A percentile compares a stretch with the other conserved stretches of the same genome.
Conservation (phyloP, 2,113 vertebrate genomes). For the Verasper variegatus region DNA sequence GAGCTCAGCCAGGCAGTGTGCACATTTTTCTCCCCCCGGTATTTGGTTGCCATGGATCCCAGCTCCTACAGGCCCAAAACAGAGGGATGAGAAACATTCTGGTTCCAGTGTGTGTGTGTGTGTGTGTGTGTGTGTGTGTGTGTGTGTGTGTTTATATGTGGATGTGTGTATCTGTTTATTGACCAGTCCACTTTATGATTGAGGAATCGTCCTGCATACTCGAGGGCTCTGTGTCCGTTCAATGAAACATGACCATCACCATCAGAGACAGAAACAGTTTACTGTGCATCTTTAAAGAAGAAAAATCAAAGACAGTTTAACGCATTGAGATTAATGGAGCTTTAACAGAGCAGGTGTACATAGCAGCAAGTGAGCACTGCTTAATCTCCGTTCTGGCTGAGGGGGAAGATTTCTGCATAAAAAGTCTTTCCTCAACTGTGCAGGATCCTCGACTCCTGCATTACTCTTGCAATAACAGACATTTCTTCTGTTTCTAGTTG, state of each 20-base stretch:
- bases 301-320: background rate
- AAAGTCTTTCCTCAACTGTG: background rate
- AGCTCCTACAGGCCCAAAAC: slow-evolving; percentile 75
- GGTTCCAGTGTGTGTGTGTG: slow-evolving; percentile 30
- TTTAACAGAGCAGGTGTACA: background rate
- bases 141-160: slow-evolving; percentile 12
- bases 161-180: slow-evolving; percentile 42
- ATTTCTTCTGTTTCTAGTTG: slow-evolving; percentile 8
- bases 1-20: slow-evolving; percentile 68
- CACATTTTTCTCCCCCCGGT: slow-evolving; percentile 71
- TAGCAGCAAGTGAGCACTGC: background rate
- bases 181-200: slow-evolving; percentile 45
- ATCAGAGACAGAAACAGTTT: background rate
- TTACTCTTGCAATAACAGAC: slow-evolving; percentile 3
- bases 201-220: slow-evolving; percentile 61
- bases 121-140: too few species aligned
- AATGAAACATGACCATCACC: slow-evolving; percentile 3
- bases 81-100: slow-evolving; percentile 65
- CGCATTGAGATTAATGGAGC: background rate
- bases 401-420: too few species aligned
- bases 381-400: background rate
- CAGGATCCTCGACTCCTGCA: background rate
- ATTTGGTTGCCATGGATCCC: slow-evolving; percentile 72
- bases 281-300: background rate
- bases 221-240: slow-evolving; percentile 9